Conservation (phyloP, 2,113 vertebrate genomes). For the Ameiurus melas region DNA sequence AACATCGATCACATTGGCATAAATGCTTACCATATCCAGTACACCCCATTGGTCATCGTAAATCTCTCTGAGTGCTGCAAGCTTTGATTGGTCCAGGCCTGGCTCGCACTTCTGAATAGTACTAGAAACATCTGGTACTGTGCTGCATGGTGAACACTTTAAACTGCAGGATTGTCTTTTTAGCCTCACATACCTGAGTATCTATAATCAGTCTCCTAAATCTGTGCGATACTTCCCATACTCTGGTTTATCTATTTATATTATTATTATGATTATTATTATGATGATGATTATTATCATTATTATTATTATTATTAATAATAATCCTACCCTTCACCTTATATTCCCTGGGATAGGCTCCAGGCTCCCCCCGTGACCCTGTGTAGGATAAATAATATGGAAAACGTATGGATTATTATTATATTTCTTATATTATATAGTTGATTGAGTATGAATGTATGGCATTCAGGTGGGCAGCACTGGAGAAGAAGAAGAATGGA, state of each 20-base stretch:
- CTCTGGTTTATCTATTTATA: not conserved
- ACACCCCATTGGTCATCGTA: constrained; percentile 57
- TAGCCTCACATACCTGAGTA: not conserved
- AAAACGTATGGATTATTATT: too few relatives aligned
- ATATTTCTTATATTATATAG: not conserved
- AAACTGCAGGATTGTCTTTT: constrained; percentile 19
- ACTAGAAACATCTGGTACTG: constrained; percentile 35
- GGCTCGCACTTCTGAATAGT: constrained; percentile 41
- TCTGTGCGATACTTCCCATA: not conserved
- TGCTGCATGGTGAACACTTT: constrained; percentile 43
- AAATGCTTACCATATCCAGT: constrained; percentile 57
- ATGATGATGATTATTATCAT: not conserved
- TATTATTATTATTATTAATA: too few relatives aligned
- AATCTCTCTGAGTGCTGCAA: constrained; percentile 51
- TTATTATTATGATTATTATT: not conserved
- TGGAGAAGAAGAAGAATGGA: constrained; percentile 86
- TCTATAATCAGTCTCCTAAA: not conserved
- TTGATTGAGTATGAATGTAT: not conserved
- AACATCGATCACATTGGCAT: constrained; percentile 59
- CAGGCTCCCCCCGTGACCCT: too few relatives aligned
- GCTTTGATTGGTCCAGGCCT: constrained; percentile 56
- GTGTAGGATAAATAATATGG: too few relatives aligned
- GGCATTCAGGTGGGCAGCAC: constrained; percentile 77
- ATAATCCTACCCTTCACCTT: too few relatives aligned
- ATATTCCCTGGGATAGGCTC: too few relatives aligned